These are phyloP conservation scores for Centropristis striata DNA, from an alignment of 2,113 vertebrate species.

Conservation along the genomic window DNA sequence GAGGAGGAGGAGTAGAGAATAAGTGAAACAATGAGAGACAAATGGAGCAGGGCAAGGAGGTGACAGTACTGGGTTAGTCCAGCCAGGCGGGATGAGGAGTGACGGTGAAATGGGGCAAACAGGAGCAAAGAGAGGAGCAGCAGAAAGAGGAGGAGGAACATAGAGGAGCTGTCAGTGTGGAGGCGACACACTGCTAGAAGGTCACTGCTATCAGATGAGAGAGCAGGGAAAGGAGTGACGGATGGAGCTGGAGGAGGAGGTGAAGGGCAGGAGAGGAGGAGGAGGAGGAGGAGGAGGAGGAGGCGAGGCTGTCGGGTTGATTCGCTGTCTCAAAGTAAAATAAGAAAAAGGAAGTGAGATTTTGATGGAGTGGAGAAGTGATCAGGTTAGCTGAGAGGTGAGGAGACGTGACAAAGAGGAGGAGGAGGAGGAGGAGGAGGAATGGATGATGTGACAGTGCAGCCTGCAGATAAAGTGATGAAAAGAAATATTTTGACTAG, in stretches of 20 bases:
- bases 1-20: neutral
- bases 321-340: slow-evolving; percentile 29
- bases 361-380: slow-evolving; percentile 19
- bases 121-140: slow-evolving; percentile 17
- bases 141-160: slow-evolving; percentile 29
- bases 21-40: slow-evolving; percentile 30
- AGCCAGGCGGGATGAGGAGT: slow-evolving; percentile 37
- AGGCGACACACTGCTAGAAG: slow-evolving; percentile 55
- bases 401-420: slow-evolving; percentile 29
- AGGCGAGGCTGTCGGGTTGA: slow-evolving; percentile 36
- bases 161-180: slow-evolving; percentile 42
- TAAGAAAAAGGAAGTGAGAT: slow-evolving; percentile 39
- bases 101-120: slow-evolving; percentile 16
- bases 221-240: slow-evolving; percentile 24
- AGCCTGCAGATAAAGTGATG: no score
- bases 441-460: no score
- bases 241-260: slow-evolving; percentile 22
- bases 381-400: slow-evolving; percentile 6
- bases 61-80: slow-evolving; percentile 41
- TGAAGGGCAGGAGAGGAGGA: slow-evolving; percentile 9
- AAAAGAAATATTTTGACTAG: no score
- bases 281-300: no score
- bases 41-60: slow-evolving; percentile 47
- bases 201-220: slow-evolving; percentile 33
- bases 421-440: neutral